phyloP scores from a whole-genome alignment of 2,113 vertebrate genomes.

The Dunckerocampus dactyliophorus region DNA sequence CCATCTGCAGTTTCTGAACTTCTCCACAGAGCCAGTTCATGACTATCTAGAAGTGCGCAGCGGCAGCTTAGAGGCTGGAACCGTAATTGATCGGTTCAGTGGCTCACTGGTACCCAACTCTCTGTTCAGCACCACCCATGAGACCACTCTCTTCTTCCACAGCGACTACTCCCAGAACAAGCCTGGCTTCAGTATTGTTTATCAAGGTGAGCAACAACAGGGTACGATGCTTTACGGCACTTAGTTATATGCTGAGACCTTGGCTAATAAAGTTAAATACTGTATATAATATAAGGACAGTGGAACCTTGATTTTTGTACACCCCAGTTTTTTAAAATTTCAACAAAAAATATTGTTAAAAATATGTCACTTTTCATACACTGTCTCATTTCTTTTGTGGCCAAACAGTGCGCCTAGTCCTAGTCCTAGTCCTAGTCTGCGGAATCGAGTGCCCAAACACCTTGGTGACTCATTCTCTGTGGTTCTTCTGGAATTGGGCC shows the following conservation, averaged over 20 bases:
- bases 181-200: constrained; percentile 89
- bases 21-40: constrained; percentile 95
- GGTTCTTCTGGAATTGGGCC: no score
- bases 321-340: no score
- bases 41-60: constrained; percentile 95
- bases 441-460: no score
- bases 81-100: constrained; percentile 90
- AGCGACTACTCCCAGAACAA: constrained; percentile 98
- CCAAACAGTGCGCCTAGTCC: no score
- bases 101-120: constrained; percentile 84
- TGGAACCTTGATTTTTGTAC: neutral
- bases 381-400: no score
- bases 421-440: no score
- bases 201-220: constrained; percentile 78
- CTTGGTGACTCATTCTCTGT: no score
- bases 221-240: neutral
- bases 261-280: neutral
- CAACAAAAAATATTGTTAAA: no score
- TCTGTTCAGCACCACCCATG: constrained; percentile 94
- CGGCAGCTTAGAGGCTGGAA: constrained; percentile 82
- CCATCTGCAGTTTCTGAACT: constrained; percentile 94
- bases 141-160: constrained; percentile 94
- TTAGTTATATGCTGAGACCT: neutral
- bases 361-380: no score
- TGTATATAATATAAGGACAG: no score